Percentiles rank a stretch among this genome's conserved stretches.
Evolutionary conservation across 1,140 invertebrate species (phyloP).

Genomic region (Lepidurus apus): DNA sequence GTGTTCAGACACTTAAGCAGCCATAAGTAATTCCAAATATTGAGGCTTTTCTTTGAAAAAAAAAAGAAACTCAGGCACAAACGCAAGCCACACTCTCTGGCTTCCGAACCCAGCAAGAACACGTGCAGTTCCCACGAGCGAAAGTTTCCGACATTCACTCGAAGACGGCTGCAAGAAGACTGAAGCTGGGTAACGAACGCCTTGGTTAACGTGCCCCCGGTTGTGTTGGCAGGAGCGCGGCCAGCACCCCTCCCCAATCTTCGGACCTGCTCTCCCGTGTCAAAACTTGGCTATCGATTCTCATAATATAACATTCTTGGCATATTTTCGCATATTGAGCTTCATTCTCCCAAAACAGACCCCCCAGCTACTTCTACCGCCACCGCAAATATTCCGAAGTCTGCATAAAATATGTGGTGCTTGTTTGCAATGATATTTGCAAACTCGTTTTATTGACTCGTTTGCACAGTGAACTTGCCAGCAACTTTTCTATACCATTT

Average conservation of each 20-base stretch:
- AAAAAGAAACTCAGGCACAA: background rate
- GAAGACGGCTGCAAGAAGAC: background rate
- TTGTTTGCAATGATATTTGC: too few relatives aligned
- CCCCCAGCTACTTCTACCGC: too few relatives aligned
- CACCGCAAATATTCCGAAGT: too few relatives aligned
- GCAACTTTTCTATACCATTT: too few relatives aligned
- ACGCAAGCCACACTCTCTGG: background rate
- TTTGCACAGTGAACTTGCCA: too few relatives aligned
- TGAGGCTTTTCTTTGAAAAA: background rate
- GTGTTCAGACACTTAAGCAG: background rate
- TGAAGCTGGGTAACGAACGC: background rate
- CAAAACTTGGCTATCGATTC: conserved; percentile 14
- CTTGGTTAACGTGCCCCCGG: background rate
- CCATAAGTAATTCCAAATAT: conserved; percentile 12
- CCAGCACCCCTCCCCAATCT: background rate
- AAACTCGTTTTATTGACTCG: too few relatives aligned
- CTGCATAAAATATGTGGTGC: too few relatives aligned
- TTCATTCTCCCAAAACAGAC: background rate
- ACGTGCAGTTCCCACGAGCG: background rate
- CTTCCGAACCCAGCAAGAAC: too few relatives aligned
- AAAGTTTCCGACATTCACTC: background rate
- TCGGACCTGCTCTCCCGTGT: conserved; percentile 20
- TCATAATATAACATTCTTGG: conserved; percentile 20
- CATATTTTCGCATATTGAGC: conserved; percentile 15
- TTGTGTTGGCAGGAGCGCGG: conserved; percentile 1